Base-by-base conservation (phyloP, 2,888 invertebrate genomes). In the Rosalia funebris region DNA sequence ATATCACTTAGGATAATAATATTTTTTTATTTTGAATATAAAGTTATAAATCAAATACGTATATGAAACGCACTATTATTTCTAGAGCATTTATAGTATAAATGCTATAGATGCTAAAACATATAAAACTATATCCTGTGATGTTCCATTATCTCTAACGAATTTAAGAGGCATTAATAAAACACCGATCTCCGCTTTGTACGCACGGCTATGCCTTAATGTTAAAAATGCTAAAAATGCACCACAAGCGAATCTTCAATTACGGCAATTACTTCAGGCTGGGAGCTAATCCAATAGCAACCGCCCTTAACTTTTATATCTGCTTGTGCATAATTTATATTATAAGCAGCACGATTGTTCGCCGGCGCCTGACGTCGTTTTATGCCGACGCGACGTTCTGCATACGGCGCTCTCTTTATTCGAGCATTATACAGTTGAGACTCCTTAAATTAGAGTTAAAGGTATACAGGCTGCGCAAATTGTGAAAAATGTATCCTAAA, bases 241-340 rank as follows among this genome's bases (percentile, higher is more conserved):
- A 72, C 74, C 76, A 72, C 75, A 76, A 74, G 75, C 72, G 75
- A 69, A 65, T 71, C 74, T 70, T 71, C 75, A 75, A 74, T 75
- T 76, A 76, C 65, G 62, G 60, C 72, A 74, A 75, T 75, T 75
- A 74, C 73, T 73, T 72, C 72, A 70, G 73, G 70, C 72, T 69
- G 68, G 69, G 69, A 68, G 69, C 71, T 77, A 77, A 77, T 76
- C 70, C 72, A 75, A 76, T 76, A 73, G 71, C 19, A 45, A 39
- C 34, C 41, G 47, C 59, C 59, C 75, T 75, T 75, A 73, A 73
- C 74, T 74, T 75, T 75, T 75, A 74, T 76, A 74, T 75, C 70
- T 73, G 71, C 70, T 73, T 69, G 63, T 77, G 75, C 73, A 77
- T 77, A 75, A 77, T 77, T 77, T 73, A 77, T 74, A 39, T 54